A percentile compares a stretch with the other conserved stretches of the same genome.
These are phyloP conservation scores for Austrofundulus limnaeus DNA, from an alignment of 2,113 vertebrate genomes.

Conservation along the genomic window DNA sequence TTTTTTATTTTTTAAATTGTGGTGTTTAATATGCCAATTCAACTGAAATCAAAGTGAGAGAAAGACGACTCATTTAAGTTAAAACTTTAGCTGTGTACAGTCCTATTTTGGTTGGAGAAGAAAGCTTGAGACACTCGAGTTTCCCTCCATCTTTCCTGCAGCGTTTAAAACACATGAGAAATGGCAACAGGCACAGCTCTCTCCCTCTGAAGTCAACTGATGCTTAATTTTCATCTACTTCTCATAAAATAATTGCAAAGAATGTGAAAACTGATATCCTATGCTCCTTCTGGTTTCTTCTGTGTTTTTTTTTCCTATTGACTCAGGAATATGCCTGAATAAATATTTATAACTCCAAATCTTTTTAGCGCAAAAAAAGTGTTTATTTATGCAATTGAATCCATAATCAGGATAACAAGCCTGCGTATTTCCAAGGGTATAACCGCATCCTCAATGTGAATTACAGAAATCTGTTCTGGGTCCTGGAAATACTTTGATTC, in stretches of 20 bases:
- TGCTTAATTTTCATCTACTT: slow-evolving; percentile 79
- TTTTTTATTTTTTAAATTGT: neutral
- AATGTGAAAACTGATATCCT: slow-evolving; percentile 78
- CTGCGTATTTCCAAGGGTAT: slow-evolving; percentile 72
- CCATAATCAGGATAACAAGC: slow-evolving; percentile 78
- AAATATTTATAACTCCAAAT: slow-evolving; percentile 82
- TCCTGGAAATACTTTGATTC: slow-evolving; percentile 74
- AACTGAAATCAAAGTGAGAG: slow-evolving; percentile 42
- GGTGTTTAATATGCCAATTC: slow-evolving; percentile 29
- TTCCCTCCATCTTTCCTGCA: slow-evolving; percentile 59
- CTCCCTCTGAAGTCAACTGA: slow-evolving; percentile 66
- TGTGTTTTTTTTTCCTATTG: slow-evolving; percentile 28
- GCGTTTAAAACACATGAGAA: slow-evolving; percentile 69
- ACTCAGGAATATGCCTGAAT: slow-evolving; percentile 78
- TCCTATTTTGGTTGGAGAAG: slow-evolving; percentile 73
- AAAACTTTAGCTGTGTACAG: slow-evolving; percentile 50
- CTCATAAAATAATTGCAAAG: slow-evolving; percentile 79
- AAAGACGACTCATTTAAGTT: slow-evolving; percentile 49
- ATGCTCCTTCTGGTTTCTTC: slow-evolving; percentile 66
- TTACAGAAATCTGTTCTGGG: slow-evolving; percentile 75
- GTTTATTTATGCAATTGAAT: slow-evolving; percentile 84
- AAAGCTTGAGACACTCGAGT: slow-evolving; percentile 58
- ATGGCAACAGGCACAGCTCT: slow-evolving; percentile 64
- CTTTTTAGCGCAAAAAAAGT: slow-evolving; percentile 78
- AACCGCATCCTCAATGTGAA: slow-evolving; percentile 67